A percentile compares a stretch with the other conserved stretches of the same genome.
phyloP scores from a whole-genome alignment of 2,113 vertebrate species.

The Hylia prasina region DNA sequence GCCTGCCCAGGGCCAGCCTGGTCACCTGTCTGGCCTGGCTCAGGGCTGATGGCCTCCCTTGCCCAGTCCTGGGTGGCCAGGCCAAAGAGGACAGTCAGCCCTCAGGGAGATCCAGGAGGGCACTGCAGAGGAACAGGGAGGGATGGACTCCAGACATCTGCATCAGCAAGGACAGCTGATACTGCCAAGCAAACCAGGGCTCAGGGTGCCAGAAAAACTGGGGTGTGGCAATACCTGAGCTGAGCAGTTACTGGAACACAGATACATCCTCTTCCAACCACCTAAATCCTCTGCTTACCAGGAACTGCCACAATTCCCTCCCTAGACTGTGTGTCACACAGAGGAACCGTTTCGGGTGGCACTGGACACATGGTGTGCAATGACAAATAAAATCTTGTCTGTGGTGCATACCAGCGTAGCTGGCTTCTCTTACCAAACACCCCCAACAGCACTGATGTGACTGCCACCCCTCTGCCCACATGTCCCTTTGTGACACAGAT shows the following conservation, averaged over 20 bases:
- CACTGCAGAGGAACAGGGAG: neutral
- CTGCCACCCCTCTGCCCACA: neutral
- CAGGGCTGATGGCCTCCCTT: neutral
- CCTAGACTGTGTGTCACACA: fast-evolving
- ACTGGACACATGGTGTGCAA: neutral
- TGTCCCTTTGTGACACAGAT: neutral
- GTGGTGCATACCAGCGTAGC: neutral
- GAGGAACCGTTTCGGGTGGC: neutral
- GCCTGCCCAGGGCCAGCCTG: neutral
- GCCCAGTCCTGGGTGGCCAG: neutral
- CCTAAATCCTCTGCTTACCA: neutral
- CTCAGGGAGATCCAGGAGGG: fast-evolving
- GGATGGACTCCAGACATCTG: neutral
- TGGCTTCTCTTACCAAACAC: neutral
- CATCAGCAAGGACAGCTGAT: neutral
- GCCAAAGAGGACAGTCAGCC: neutral
- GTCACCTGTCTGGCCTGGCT: neutral
- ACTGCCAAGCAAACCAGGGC: neutral
- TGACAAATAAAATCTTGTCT: neutral
- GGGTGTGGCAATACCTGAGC: neutral
- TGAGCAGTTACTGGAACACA: neutral
- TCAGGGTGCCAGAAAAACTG: neutral
- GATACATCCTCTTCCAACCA: neutral
- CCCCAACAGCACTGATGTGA: neutral
- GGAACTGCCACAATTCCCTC: neutral